Conservation (phyloP, 2,888 invertebrate genomes). For the Andricus curvator region DNA sequence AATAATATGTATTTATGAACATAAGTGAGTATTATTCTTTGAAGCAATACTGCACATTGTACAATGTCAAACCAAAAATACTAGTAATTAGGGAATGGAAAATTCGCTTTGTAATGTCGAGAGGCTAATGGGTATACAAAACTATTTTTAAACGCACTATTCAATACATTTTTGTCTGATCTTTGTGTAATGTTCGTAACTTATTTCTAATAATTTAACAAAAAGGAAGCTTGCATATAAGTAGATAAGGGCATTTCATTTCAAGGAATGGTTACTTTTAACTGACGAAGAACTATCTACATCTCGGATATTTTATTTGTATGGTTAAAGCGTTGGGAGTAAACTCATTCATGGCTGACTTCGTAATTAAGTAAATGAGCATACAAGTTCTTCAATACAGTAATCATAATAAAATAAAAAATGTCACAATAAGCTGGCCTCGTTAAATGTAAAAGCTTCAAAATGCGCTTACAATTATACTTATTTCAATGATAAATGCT, state of each 20-base stretch:
- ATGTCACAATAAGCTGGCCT: background rate
- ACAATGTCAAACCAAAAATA: conserved; percentile 23
- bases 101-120: conserved; percentile 10
- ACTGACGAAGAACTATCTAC: background rate
- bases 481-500: background rate
- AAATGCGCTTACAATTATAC: conserved; percentile 11
- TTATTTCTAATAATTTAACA: background rate
- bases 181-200: background rate
- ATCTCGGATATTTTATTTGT: conserved; percentile 13
- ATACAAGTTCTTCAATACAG: conserved; percentile 14
- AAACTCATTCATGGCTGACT: conserved; percentile 18
- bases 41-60: conserved; percentile 24
- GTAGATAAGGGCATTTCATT: background rate
- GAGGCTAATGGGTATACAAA: background rate
- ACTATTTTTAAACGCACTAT: conserved; percentile 10
- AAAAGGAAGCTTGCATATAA: conserved; percentile 1
- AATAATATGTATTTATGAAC: conserved; percentile 37
- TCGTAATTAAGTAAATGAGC: conserved; percentile 18
- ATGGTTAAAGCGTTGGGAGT: background rate
- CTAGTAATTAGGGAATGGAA: background rate
- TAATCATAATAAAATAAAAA: conserved; percentile 5
- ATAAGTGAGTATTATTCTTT: conserved; percentile 31
- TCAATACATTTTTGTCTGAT: background rate
- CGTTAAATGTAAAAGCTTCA: conserved; percentile 19
- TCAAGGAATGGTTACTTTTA: background rate